Evolutionary conservation across 1,140 invertebrate genomes (phyloP).

Genomic region (Pseudoatta argentina): DNA sequence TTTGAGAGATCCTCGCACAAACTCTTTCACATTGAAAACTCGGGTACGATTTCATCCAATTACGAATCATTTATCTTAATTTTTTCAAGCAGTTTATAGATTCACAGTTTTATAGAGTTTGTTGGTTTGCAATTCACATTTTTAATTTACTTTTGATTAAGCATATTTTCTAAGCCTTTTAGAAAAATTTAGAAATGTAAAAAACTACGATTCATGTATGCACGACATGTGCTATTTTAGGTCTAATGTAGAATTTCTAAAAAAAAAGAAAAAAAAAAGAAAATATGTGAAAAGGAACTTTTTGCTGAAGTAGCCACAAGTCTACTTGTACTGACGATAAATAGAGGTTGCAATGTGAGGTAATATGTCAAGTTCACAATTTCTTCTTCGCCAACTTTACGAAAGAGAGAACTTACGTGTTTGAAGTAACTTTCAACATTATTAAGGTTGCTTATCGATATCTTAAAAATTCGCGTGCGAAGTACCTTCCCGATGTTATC

Average conservation of each 20-base stretch:
- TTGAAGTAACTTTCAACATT: not conserved
- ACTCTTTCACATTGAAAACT: not conserved
- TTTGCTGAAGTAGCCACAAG: not conserved
- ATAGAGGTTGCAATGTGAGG: not conserved
- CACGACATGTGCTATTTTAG: not conserved
- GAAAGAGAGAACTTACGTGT: not conserved
- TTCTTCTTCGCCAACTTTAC: not conserved
- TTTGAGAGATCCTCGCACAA: not conserved
- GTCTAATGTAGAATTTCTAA: not conserved
- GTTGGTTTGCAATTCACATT: constrained; percentile 1
- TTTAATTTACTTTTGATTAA: not conserved
- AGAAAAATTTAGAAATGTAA: not conserved
- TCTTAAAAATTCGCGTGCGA: not conserved
- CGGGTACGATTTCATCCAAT: not conserved
- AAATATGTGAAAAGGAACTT: not conserved
- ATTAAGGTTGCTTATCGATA: constrained; percentile 9
- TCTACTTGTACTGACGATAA: not conserved
- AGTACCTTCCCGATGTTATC: not conserved
- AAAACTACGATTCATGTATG: not conserved
- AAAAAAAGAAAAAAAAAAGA: not conserved
- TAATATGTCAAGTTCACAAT: constrained; percentile 58
- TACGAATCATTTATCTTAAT: not conserved
- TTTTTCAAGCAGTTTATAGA: not conserved
- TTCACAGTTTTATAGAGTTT: not conserved
- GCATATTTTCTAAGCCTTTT: not conserved